These are phyloP conservation scores for Blastobasis adustella DNA, from an alignment of 2,888 invertebrate genomes.

Conservation along the genomic window DNA sequence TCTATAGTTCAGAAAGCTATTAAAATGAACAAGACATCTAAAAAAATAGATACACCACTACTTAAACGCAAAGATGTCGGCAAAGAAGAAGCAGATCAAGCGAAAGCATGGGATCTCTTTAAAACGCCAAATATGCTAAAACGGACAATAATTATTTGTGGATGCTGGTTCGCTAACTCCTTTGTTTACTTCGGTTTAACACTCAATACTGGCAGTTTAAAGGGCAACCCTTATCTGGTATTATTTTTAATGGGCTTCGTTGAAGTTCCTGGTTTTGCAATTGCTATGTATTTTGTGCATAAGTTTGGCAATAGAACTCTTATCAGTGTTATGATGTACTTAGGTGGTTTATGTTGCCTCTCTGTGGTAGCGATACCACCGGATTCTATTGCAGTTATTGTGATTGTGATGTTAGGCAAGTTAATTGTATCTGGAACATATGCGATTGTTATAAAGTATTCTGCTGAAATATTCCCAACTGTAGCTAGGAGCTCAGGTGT, in stretches of 20 bases:
- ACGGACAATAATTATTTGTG: slow-evolving; percentile 86
- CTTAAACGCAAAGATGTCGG: slow-evolving; percentile 64
- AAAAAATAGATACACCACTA: slow-evolving; percentile 77
- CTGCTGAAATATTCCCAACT: slow-evolving; percentile 90
- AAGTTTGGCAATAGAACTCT: slow-evolving; percentile 83
- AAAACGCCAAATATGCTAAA: slow-evolving; percentile 84
- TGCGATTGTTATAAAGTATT: slow-evolving; percentile 90
- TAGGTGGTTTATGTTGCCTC: slow-evolving; percentile 86
- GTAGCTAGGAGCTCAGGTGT: slow-evolving; percentile 89
- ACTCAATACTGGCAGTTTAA: slow-evolving; percentile 84
- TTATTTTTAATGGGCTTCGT: slow-evolving; percentile 86
- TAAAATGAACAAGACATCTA: slow-evolving; percentile 78
- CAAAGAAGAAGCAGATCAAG: slow-evolving; percentile 60
- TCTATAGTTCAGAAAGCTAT: slow-evolving; percentile 83
- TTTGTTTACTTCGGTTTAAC: slow-evolving; percentile 90
- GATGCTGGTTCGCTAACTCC: slow-evolving; percentile 92
- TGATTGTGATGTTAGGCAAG: slow-evolving; percentile 85
- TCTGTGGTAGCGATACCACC: slow-evolving; percentile 81
- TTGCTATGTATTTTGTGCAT: slow-evolving; percentile 84
- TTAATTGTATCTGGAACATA: slow-evolving; percentile 89
- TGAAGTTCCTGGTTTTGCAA: slow-evolving; percentile 85
- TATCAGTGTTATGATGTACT: slow-evolving; percentile 84
- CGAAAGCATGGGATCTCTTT: slow-evolving; percentile 83
- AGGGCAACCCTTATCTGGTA: slow-evolving; percentile 87
- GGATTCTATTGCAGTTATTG: slow-evolving; percentile 75